These are phyloP conservation scores for Drosophila affinis DNA, from an alignment of 2,888 invertebrate genomes.

Conservation along the genomic window DNA sequence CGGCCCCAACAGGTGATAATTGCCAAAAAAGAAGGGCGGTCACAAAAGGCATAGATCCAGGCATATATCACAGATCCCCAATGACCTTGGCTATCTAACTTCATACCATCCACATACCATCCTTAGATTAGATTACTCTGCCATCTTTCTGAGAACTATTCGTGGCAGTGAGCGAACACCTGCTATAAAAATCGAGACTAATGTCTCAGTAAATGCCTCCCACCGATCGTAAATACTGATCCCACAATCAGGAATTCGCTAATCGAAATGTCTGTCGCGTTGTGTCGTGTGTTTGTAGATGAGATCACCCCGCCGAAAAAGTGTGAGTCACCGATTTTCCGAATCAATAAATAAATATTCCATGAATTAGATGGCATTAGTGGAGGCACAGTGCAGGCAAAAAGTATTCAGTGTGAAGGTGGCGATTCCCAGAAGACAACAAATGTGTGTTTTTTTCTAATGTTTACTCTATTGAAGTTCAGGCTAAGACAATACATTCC, in stretches of 20 bases:
- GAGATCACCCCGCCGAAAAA: constrained; percentile 48
- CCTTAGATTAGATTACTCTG: constrained; percentile 51
- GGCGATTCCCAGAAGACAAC: not conserved
- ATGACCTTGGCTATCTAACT: constrained; percentile 59
- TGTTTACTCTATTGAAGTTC: not conserved
- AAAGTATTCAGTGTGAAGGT: not conserved
- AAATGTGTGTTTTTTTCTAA: not conserved
- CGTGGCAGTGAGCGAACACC: constrained; percentile 13
- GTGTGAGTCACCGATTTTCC: constrained; percentile 17
- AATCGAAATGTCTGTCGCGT: not conserved
- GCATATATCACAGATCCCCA: not conserved
- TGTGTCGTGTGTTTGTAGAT: constrained; percentile 9
- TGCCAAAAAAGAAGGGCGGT: constrained; percentile 31
- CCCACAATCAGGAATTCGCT: constrained; percentile 14
- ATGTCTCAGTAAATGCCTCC: constrained; percentile 5
- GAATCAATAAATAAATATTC: constrained; percentile 15
- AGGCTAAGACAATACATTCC: not conserved
- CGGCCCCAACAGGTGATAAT: constrained; percentile 49
- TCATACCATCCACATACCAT: no score
- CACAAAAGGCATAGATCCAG: not conserved
- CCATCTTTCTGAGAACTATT: constrained; percentile 8
- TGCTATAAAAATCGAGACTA: constrained; percentile 15
- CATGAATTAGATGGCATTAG: not conserved
- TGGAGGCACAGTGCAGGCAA: not conserved
- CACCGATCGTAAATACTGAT: constrained; percentile 24